phyloP scores from a whole-genome alignment of 2,888 invertebrate genomes.

The Leptopilina syphax region DNA sequence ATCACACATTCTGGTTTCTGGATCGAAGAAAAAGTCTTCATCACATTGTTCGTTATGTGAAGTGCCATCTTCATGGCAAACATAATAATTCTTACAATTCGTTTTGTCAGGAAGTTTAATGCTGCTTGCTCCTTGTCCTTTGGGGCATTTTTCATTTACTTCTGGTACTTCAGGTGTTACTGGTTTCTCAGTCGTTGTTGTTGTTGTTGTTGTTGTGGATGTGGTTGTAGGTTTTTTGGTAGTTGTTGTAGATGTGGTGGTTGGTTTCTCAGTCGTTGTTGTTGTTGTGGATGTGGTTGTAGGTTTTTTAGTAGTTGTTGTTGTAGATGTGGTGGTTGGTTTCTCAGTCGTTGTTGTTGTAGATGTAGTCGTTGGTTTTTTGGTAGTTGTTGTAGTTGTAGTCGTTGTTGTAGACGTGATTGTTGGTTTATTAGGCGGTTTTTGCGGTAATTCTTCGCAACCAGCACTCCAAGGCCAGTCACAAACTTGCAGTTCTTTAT shows the following conservation, averaged over 20 bases:
- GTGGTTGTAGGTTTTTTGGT: background rate
- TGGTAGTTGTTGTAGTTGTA: no score
- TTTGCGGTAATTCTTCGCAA: background rate
- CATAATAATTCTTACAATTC: slow-evolving; percentile 38
- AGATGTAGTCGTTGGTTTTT: no score
- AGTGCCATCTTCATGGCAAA: slow-evolving; percentile 43
- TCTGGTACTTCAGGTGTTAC: background rate
- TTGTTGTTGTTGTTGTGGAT: no score
- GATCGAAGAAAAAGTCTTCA: slow-evolving; percentile 49
- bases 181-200: background rate
- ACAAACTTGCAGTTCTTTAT: slow-evolving; percentile 28
- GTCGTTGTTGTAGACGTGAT: background rate
- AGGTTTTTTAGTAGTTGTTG: background rate
- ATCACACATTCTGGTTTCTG: slow-evolving; percentile 49
- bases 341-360: background rate
- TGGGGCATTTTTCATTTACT: background rate
- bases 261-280: background rate
- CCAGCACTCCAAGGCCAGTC: slow-evolving; percentile 42
- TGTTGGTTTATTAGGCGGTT: background rate
- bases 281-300: no score
- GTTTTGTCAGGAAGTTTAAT: slow-evolving; percentile 49
- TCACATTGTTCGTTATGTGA: slow-evolving; percentile 48
- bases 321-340: background rate
- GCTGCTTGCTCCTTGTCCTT: slow-evolving; percentile 15
- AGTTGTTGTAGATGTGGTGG: background rate